Evolutionary conservation across 1,140 invertebrate genomes (phyloP).

Genomic region (Bombus picipes): DNA sequence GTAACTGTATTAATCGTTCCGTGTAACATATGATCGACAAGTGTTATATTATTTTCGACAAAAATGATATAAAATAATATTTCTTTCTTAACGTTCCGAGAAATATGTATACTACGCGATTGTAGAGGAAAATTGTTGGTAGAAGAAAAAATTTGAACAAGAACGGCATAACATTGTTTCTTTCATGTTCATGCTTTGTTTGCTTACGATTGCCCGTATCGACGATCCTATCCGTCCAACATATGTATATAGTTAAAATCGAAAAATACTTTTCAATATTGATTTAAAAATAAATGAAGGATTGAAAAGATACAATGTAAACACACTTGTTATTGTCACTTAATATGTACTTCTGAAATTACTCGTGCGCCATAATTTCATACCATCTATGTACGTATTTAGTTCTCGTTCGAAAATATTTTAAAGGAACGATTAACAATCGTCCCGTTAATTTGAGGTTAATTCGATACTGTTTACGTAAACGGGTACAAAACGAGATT

Average conservation of each 20-base stretch:
- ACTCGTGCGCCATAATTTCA: too few species aligned
- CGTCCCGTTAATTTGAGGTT: background rate
- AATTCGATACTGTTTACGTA: background rate
- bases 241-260: too few species aligned
- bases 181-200: slow-evolving; percentile 15
- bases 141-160: background rate
- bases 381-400: too few species aligned
- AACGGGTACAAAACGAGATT: background rate
- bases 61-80: background rate
- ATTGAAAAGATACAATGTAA: too few species aligned
- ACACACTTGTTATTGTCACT: too few species aligned
- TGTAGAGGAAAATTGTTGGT: too few species aligned
- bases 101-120: background rate
- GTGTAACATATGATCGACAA: slow-evolving; percentile 9
- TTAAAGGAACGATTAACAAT: background rate
- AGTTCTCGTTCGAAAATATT: slow-evolving; percentile 3
- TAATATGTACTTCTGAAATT: too few species aligned
- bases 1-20: background rate
- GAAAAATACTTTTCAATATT: too few species aligned
- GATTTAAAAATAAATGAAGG: too few species aligned
- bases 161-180: background rate
- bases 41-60: background rate
- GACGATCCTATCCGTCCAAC: background rate
- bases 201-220: background rate
- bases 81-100: background rate